Evolutionary conservation across 2,888 invertebrate genomes (phyloP).

Genomic region (Trissonchulus latispiculum): DNA sequence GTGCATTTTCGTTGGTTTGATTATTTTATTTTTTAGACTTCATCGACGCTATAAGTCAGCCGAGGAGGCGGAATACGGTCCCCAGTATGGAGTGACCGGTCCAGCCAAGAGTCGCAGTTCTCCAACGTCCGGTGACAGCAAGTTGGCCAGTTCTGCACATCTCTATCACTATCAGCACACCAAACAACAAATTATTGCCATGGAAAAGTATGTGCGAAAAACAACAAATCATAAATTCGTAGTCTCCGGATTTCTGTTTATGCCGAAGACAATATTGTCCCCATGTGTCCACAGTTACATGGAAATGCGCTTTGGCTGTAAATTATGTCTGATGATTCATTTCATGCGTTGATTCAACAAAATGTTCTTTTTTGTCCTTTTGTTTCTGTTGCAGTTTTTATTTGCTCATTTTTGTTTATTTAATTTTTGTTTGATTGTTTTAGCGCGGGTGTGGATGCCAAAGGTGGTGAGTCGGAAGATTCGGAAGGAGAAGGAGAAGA

Average conservation of each 20-base stretch:
- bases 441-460: slow-evolving; percentile 30
- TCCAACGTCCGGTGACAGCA: slow-evolving; percentile 58
- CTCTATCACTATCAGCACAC: slow-evolving; percentile 99
- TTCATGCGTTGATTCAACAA: too few species aligned
- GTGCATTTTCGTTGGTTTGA: too few species aligned
- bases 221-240: too few species aligned
- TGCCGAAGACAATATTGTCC: too few species aligned
- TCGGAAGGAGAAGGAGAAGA: slow-evolving; percentile 56
- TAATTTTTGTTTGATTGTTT: too few species aligned
- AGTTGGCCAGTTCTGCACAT: slow-evolving; percentile 93
- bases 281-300: too few species aligned
- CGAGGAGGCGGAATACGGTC: slow-evolving; percentile 77
- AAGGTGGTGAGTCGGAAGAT: slow-evolving; percentile 36
- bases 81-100: slow-evolving; percentile 89
- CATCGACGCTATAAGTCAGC: slow-evolving; percentile 78
- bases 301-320: too few species aligned
- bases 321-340: too few species aligned
- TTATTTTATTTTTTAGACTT: slow-evolving; percentile 57
- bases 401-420: too few species aligned
- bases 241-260: too few species aligned
- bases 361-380: too few species aligned
- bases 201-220: slow-evolving; percentile 48
- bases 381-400: too few species aligned
- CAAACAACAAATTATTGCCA: slow-evolving; percentile 94
- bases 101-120: slow-evolving; percentile 49